Evolutionary conservation across 2,113 vertebrate genomes (phyloP).

Genomic region (Cyprinodon tularosa): DNA sequence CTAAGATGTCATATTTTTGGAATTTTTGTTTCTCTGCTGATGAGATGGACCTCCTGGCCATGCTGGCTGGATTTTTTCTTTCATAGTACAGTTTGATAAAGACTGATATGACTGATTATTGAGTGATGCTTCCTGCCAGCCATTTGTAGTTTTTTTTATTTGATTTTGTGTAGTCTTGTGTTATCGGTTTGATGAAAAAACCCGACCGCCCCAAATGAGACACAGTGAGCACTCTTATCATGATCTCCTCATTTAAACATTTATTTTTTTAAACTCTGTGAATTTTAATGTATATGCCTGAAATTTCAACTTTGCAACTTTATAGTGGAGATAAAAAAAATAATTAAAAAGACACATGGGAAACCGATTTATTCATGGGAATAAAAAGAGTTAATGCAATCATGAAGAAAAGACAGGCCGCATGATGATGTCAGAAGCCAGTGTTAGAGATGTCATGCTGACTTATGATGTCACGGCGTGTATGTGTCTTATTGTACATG

Average conservation of each 20-base stretch:
- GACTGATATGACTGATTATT: slow-evolving; percentile 22
- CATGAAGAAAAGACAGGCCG: slow-evolving; percentile 72
- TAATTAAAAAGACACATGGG: slow-evolving; percentile 8
- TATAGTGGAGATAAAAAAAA: slow-evolving; percentile 58
- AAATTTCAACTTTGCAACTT: slow-evolving; percentile 68
- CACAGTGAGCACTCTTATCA: slow-evolving; percentile 45
- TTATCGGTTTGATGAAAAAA: slow-evolving; percentile 27
- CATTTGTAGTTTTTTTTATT: slow-evolving; percentile 39
- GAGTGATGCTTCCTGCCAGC: slow-evolving; percentile 41
- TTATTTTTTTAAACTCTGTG: slow-evolving; percentile 65
- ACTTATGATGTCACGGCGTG: slow-evolving; percentile 75
- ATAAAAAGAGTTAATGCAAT: slow-evolving; percentile 73
- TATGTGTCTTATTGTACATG: slow-evolving; percentile 66
- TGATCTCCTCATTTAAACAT: slow-evolving; percentile 38
- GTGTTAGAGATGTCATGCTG: slow-evolving; percentile 75
- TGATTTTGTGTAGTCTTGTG: slow-evolving; percentile 33
- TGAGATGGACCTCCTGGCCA: slow-evolving; percentile 45
- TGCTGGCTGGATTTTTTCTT: slow-evolving; percentile 12
- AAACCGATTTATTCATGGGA: slow-evolving; percentile 61
- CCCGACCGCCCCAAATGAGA: slow-evolving; percentile 14
- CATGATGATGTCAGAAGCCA: slow-evolving; percentile 75
- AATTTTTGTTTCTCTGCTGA: slow-evolving; percentile 27
- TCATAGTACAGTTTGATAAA: slow-evolving; percentile 1
- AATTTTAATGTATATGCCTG: slow-evolving; percentile 63
- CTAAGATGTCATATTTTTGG: slow-evolving; percentile 62